Evolutionary conservation across 1,140 invertebrate species (phyloP).

Genomic region (Micrasema minimum): DNA sequence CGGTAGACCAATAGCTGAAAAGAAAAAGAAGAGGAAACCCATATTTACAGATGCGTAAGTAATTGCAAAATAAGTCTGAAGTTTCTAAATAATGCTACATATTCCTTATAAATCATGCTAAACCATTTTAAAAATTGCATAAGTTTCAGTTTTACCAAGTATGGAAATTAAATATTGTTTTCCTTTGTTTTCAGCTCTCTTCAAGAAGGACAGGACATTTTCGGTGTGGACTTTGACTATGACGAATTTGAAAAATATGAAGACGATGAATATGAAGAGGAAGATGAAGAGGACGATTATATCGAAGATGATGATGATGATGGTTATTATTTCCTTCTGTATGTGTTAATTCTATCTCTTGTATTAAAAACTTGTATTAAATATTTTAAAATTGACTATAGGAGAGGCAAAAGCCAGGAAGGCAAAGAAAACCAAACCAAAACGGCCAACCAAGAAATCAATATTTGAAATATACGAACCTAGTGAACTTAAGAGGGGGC

Average conservation of each 20-base stretch:
- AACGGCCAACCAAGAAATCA: slow-evolving; percentile 86
- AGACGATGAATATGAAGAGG: slow-evolving; percentile 88
- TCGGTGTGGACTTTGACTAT: slow-evolving; percentile 98
- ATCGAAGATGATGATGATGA: slow-evolving; percentile 76
- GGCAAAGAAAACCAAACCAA: slow-evolving; percentile 75
- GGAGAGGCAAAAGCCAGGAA: slow-evolving; percentile 55
- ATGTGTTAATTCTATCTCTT: not conserved
- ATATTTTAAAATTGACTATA: slow-evolving; percentile 9
- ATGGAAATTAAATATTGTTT: too few species aligned
- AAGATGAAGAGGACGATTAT: slow-evolving; percentile 81
- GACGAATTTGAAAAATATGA: slow-evolving; percentile 93
- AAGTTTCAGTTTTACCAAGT: too few species aligned
- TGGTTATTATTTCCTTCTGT: slow-evolving; percentile 56
- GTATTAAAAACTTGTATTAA: not conserved
- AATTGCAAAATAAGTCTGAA: too few species aligned
- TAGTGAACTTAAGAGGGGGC: slow-evolving; percentile 94
- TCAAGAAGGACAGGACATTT: slow-evolving; percentile 99
- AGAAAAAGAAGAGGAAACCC: slow-evolving; percentile 86
- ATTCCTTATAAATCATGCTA: too few species aligned
- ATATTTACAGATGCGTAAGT: slow-evolving; percentile 92
- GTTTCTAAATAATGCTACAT: too few species aligned
- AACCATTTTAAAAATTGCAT: too few species aligned
- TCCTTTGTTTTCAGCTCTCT: slow-evolving; percentile 79
- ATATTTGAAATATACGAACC: slow-evolving; percentile 98
- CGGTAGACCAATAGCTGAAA: slow-evolving; percentile 88